A percentile compares a stretch with the other conserved stretches of the same genome.
Conservation (phyloP, 2,797 vertebrate genomes). For the Silurus lanzhouensis region DNA sequence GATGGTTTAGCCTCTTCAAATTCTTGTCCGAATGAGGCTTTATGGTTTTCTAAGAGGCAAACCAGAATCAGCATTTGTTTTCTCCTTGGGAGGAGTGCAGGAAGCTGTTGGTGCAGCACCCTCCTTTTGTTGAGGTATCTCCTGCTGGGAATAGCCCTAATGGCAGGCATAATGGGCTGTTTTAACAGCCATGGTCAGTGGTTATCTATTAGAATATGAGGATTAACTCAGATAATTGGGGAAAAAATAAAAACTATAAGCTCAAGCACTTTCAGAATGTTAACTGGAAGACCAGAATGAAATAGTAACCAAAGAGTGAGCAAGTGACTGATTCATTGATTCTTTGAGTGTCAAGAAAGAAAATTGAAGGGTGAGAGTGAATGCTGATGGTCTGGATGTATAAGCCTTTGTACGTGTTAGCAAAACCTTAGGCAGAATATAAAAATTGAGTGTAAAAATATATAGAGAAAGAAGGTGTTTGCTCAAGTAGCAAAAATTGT, state of each 20-base stretch:
- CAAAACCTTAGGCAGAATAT: slow-evolving; percentile 4
- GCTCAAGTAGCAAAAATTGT: neutral
- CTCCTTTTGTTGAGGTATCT: slow-evolving; percentile 46
- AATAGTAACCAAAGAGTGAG: neutral
- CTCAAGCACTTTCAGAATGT: neutral
- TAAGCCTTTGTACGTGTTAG: slow-evolving; percentile 12
- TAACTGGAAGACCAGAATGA: slow-evolving; percentile 32
- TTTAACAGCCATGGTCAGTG: slow-evolving; percentile 56
- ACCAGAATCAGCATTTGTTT: slow-evolving; percentile 55
- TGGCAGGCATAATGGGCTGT: slow-evolving; percentile 49
- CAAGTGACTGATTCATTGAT: neutral
- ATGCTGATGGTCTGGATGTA: slow-evolving; percentile 12
- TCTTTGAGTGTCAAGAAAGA: neutral
- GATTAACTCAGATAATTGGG: slow-evolving; percentile 52
- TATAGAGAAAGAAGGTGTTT: neutral
- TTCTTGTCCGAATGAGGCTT: slow-evolving; percentile 53
- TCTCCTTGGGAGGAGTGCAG: slow-evolving; percentile 51
- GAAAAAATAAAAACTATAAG: neutral
- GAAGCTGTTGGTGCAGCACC: slow-evolving; percentile 49
- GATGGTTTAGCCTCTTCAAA: slow-evolving; percentile 50
- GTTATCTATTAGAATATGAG: slow-evolving; percentile 50
- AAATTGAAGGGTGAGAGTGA: slow-evolving; percentile 21
- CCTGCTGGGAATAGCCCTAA: slow-evolving; percentile 51
- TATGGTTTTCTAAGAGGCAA: slow-evolving; percentile 52
- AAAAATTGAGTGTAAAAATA: no score